Evolutionary conservation across 2,888 invertebrate species (phyloP).

Genomic region (Gordius sp.): DNA sequence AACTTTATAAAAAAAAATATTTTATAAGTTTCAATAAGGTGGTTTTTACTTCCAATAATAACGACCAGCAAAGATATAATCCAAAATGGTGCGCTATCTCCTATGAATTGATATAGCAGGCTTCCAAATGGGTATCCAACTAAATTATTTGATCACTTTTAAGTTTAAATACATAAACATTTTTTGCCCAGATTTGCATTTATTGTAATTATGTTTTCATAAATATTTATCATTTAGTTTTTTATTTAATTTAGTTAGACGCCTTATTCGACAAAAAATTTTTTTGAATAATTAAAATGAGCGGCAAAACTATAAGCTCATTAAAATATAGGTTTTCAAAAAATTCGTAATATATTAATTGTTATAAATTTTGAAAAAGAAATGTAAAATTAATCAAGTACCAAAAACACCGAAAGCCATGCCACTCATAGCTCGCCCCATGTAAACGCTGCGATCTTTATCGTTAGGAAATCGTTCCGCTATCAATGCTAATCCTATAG

Average conservation of each 20-base stretch:
- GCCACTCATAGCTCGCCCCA: constrained; percentile 54
- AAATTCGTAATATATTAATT: not conserved
- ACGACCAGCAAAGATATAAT: constrained; percentile 39
- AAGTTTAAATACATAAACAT: not conserved
- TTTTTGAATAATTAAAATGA: no score
- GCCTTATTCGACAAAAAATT: no score
- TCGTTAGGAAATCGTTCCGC: constrained; percentile 38
- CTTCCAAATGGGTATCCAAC: constrained; percentile 56
- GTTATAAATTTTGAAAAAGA: not conserved
- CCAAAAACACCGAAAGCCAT: constrained; percentile 48
- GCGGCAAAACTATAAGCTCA: no score
- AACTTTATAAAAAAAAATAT: not conserved
- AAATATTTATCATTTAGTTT: not conserved
- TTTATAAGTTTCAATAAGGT: not conserved
- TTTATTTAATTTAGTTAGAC: no score
- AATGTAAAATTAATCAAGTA: constrained; percentile 21
- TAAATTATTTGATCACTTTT: constrained; percentile 20
- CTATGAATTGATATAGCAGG: constrained; percentile 45
- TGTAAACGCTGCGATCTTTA: constrained; percentile 38
- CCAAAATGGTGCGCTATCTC: constrained; percentile 47
- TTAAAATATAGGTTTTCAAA: not conserved
- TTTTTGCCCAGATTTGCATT: no score
- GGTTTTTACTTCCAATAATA: constrained; percentile 30
- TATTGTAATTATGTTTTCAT: not conserved
- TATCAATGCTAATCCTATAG: constrained; percentile 46